Evolutionary conservation across 1,140 invertebrate species (phyloP).

Genomic region (Arctopsyche grandis): DNA sequence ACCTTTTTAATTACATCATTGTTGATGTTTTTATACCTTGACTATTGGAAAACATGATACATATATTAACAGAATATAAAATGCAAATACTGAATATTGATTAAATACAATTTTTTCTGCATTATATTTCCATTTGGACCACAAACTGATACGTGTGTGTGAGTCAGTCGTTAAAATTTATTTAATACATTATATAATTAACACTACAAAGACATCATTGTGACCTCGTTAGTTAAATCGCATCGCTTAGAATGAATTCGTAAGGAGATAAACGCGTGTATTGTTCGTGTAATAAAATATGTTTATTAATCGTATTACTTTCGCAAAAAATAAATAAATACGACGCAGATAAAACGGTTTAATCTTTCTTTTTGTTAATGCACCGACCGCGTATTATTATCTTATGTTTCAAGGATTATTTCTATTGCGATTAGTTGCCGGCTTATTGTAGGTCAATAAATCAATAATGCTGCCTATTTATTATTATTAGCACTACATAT

Average conservation of each 20-base stretch:
- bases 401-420: conserved; percentile 4
- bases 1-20: too few species aligned
- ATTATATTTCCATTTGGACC: too few species aligned
- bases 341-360: neutral
- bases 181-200: too few species aligned
- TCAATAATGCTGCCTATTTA: neutral
- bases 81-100: too few species aligned
- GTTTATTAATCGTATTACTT: neutral
- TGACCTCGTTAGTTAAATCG: conserved; percentile 3
- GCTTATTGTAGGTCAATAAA: neutral
- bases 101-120: too few species aligned
- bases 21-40: too few species aligned
- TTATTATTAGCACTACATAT: too few species aligned
- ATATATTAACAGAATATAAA: too few species aligned
- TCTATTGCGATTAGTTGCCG: neutral
- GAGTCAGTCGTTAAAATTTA: too few species aligned
- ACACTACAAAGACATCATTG: too few species aligned
- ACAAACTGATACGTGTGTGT: too few species aligned
- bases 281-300: neutral
- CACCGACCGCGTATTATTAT: neutral
- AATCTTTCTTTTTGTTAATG: conserved; percentile 10
- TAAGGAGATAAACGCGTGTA: neutral
- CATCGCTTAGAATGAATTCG: neutral
- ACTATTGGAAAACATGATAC: too few species aligned
- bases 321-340: neutral